Conservation (phyloP, 2,888 invertebrate genomes). For the Drosophila demipolita region DNA sequence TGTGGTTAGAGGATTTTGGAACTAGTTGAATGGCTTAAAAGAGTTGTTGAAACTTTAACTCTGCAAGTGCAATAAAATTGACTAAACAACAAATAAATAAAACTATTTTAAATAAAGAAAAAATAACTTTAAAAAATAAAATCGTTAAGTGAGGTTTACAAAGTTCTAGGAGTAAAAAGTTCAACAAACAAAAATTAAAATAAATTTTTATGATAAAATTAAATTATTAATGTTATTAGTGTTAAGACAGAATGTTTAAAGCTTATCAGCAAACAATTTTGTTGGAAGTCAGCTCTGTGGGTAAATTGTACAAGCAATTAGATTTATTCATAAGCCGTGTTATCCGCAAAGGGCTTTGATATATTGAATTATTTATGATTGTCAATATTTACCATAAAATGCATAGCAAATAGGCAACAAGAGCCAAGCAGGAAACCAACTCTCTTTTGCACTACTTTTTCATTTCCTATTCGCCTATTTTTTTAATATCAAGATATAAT, state of each 20-base stretch:
- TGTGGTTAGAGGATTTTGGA: constrained; percentile 4
- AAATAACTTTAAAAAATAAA: neutral
- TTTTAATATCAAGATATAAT: constrained; percentile 50
- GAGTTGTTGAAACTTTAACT: neutral
- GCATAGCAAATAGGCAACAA: constrained; percentile 30
- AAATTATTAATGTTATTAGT: neutral
- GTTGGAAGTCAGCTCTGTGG: neutral
- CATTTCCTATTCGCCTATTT: neutral
- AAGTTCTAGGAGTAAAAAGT: neutral
- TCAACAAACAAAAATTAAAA: neutral
- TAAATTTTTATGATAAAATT: neutral
- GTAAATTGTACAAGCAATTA: constrained; percentile 43
- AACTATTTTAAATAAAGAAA: neutral
- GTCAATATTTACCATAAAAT: constrained; percentile 63
- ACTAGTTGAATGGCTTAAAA: neutral
- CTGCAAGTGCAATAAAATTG: neutral
- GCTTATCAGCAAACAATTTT: neutral
- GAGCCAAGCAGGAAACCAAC: constrained; percentile 11
- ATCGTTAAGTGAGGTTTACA: neutral
- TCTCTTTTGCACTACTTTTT: neutral
- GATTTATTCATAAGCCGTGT: constrained; percentile 54
- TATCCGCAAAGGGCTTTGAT: constrained; percentile 41
- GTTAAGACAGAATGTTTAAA: neutral
- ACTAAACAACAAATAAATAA: neutral
- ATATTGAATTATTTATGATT: constrained; percentile 72